Percentiles rank a stretch among this genome's conserved stretches.
Conservation (phyloP, 2,888 invertebrate genomes). For the Atherix ibis region DNA sequence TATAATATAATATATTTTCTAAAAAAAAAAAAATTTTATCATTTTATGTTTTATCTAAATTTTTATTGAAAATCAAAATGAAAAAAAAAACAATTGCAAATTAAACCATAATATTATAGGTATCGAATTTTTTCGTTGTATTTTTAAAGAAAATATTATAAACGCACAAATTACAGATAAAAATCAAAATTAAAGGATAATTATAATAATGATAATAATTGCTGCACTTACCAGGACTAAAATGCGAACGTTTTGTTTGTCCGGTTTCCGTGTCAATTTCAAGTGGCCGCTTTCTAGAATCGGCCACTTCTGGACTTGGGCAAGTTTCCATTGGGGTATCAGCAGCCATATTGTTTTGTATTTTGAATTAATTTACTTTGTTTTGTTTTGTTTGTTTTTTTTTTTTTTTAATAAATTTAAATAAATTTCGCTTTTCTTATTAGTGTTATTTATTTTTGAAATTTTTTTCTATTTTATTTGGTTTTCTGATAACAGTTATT, state of each 20-base stretch:
- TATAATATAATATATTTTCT: no score
- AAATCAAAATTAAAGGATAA: no score
- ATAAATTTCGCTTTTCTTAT: slow-evolving; percentile 1
- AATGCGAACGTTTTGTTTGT: slow-evolving; percentile 78
- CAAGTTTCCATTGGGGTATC: slow-evolving; percentile 88
- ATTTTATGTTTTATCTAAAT: no score
- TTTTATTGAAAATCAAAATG: no score
- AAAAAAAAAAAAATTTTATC: no score
- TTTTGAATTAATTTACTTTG: slow-evolving; percentile 6
- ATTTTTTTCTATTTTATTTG: neutral
- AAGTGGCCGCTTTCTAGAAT: slow-evolving; percentile 79
- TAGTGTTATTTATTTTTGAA: neutral
- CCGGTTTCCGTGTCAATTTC: slow-evolving; percentile 79
- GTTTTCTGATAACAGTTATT: neutral
- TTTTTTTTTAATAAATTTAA: slow-evolving; percentile 4
- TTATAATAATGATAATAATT: no score
- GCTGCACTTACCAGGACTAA: slow-evolving; percentile 78
- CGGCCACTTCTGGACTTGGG: slow-evolving; percentile 77
- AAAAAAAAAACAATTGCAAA: no score
- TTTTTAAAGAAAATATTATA: no score
- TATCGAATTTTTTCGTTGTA: no score
- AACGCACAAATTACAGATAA: no score
- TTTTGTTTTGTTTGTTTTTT: slow-evolving; percentile 1
- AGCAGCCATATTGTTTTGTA: slow-evolving; percentile 53
- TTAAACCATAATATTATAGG: no score